phyloP scores from a whole-genome alignment of 2,888 invertebrate species.

The Dendrolimus houi region DNA sequence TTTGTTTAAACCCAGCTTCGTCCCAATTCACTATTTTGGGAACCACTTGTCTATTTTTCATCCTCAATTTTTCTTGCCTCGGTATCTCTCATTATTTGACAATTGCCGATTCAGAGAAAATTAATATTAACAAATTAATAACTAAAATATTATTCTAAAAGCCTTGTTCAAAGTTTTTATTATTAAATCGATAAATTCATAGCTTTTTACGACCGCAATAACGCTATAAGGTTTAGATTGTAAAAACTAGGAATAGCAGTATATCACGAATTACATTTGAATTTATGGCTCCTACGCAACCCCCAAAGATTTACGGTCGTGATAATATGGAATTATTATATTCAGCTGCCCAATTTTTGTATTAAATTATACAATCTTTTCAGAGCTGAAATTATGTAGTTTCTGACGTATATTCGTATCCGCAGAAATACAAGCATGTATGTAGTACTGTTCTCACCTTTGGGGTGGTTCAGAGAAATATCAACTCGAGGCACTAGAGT shows the following conservation, averaged over 20 bases:
- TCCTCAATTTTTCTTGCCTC: too few relatives aligned
- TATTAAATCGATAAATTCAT: neutral
- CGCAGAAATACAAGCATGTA: neutral
- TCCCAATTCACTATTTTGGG: too few relatives aligned
- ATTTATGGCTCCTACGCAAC: neutral
- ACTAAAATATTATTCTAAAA: neutral
- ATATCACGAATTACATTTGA: neutral
- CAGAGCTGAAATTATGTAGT: neutral
- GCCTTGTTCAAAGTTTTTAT: neutral
- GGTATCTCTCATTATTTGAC: too few relatives aligned
- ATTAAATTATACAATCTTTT: neutral
- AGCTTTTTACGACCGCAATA: neutral
- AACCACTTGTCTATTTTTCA: too few relatives aligned
- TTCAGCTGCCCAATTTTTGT: neutral
- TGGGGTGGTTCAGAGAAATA: slow-evolving; percentile 1
- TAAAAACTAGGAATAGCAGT: neutral
- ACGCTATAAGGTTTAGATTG: neutral
- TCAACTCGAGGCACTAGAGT: neutral
- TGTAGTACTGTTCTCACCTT: too few relatives aligned
- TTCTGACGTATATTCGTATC: neutral
- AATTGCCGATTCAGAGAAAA: too few relatives aligned
- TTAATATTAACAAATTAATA: neutral
- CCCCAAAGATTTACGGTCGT: neutral
- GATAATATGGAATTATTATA: neutral
- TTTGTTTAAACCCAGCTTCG: too few relatives aligned